Conservation (phyloP, 1,140 invertebrate species). For the Scaptodrosophila lebanonensis region DNA sequence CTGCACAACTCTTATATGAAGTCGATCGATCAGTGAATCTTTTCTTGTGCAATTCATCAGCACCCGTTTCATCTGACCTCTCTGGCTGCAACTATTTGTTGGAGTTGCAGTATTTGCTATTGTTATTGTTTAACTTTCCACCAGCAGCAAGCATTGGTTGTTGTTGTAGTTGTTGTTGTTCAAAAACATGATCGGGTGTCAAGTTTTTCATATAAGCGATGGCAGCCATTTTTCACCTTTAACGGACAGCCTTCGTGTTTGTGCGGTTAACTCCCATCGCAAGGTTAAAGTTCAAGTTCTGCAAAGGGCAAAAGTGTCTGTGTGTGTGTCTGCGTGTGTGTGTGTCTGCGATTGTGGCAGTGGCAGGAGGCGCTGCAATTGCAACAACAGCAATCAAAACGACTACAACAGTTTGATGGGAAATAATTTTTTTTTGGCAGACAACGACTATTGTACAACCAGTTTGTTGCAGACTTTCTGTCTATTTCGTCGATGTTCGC, state of each 20-base stretch:
- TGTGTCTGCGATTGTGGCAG: background rate
- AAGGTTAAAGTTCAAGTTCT: slow-evolving; percentile 64
- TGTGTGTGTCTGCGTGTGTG: too few relatives aligned
- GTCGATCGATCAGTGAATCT: too few relatives aligned
- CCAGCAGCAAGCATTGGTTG: too few relatives aligned
- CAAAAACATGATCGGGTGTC: too few relatives aligned
- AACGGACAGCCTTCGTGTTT: slow-evolving; percentile 7
- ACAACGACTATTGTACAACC: slow-evolving; percentile 9
- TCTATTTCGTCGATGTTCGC: slow-evolving; percentile 11
- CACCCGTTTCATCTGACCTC: too few relatives aligned
- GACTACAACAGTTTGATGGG: slow-evolving; percentile 34
- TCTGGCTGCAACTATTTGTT: too few relatives aligned
- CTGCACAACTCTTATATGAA: too few relatives aligned
- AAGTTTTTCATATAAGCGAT: too few relatives aligned
- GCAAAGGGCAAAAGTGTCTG: slow-evolving; percentile 40
- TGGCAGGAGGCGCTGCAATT: slow-evolving; percentile 2
- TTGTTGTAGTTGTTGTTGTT: too few relatives aligned
- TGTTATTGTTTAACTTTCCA: too few relatives aligned
- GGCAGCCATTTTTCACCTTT: slow-evolving; percentile 44
- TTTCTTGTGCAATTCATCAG: too few relatives aligned
- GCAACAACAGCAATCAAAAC: background rate
- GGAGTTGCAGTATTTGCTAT: too few relatives aligned
- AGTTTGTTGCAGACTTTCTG: slow-evolving; percentile 30
- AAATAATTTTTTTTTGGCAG: slow-evolving; percentile 33
- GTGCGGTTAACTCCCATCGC: slow-evolving; percentile 3